phyloP scores from a whole-genome alignment of 2,888 invertebrate species.

The Elmis aenea region DNA sequence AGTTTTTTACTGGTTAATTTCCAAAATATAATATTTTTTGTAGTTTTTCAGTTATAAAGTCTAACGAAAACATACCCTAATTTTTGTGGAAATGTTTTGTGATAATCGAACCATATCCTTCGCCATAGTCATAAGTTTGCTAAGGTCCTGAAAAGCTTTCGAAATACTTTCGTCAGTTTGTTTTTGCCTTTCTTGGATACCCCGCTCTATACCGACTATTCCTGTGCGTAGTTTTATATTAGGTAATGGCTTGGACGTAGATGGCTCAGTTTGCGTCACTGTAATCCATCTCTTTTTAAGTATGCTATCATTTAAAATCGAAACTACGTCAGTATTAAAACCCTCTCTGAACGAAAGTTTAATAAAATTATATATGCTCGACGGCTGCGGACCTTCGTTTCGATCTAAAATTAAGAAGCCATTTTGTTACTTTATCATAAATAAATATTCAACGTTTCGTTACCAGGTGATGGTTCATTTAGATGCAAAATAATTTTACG shows the following conservation, averaged over 20 bases:
- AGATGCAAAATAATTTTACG: slow-evolving; percentile 75
- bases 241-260: slow-evolving; percentile 34
- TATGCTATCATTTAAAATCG: slow-evolving; percentile 59
- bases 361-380: slow-evolving; percentile 66
- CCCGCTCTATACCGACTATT: slow-evolving; percentile 93
- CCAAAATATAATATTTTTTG: no score
- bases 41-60: no score
- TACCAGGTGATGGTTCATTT: slow-evolving; percentile 58
- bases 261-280: slow-evolving; percentile 25
- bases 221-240: slow-evolving; percentile 74
- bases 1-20: no score
- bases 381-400: slow-evolving; percentile 66
- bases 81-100: slow-evolving; percentile 86
- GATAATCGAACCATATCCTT: slow-evolving; percentile 96
- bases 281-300: slow-evolving; percentile 58
- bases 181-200: slow-evolving; percentile 84
- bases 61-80: slow-evolving; percentile 60
- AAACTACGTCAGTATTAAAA: slow-evolving; percentile 59
- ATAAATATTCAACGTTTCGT: background rate
- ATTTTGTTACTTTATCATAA: background rate
- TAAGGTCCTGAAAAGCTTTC: slow-evolving; percentile 92
- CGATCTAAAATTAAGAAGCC: slow-evolving; percentile 25
- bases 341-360: slow-evolving; percentile 87
- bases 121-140: slow-evolving; percentile 90
- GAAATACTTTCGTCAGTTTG: slow-evolving; percentile 89